Percentiles rank a stretch among this genome's conserved stretches.
These are phyloP conservation scores for Drosophila lowei DNA, from an alignment of 1,140 invertebrate genomes.

Conservation along the genomic window DNA sequence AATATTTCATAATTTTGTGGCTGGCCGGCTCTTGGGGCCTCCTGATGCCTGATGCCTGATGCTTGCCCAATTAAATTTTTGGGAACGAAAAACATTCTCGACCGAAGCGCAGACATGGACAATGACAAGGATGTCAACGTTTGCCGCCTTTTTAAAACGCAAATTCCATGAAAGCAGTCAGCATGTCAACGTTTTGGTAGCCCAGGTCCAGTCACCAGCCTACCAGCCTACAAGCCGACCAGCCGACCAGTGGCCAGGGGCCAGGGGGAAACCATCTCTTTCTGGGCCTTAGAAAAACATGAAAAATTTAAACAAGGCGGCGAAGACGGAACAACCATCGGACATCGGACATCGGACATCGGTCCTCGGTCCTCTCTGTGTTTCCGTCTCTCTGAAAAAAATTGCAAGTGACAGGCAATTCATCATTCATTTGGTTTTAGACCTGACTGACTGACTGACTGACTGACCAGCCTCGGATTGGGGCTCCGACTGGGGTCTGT, in stretches of 20 bases:
- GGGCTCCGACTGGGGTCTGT: conserved; percentile 6
- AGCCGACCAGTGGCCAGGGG: conserved; percentile 12
- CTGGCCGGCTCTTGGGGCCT: too few relatives aligned
- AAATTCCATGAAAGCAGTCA: conserved; percentile 75
- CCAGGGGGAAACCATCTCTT: background rate
- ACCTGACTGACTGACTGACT: conserved; percentile 55
- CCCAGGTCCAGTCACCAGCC: too few relatives aligned
- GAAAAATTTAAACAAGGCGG: conserved; percentile 74
- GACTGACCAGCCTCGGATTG: conserved; percentile 40
- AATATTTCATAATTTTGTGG: conserved; percentile 72
- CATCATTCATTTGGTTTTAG: conserved; percentile 77
- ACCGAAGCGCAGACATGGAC: conserved; percentile 42
- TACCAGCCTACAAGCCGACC: too few relatives aligned
- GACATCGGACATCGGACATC: conserved; percentile 43
- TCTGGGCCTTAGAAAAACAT: conserved; percentile 69
- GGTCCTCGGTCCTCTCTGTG: conserved; percentile 54
- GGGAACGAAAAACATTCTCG: conserved; percentile 44
- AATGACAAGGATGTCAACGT: conserved; percentile 68
- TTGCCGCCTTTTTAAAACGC: conserved; percentile 71
- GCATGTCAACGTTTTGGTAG: conserved; percentile 66
- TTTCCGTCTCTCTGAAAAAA: conserved; percentile 73
- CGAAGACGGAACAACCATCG: conserved; percentile 38
- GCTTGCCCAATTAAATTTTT: conserved; percentile 71
- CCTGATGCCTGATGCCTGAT: background rate
- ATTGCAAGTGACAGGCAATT: conserved; percentile 81